A percentile compares a stretch with the other conserved stretches of the same genome.
Conservation (phyloP, 2,888 invertebrate genomes). For the Tetropium fuscum region DNA sequence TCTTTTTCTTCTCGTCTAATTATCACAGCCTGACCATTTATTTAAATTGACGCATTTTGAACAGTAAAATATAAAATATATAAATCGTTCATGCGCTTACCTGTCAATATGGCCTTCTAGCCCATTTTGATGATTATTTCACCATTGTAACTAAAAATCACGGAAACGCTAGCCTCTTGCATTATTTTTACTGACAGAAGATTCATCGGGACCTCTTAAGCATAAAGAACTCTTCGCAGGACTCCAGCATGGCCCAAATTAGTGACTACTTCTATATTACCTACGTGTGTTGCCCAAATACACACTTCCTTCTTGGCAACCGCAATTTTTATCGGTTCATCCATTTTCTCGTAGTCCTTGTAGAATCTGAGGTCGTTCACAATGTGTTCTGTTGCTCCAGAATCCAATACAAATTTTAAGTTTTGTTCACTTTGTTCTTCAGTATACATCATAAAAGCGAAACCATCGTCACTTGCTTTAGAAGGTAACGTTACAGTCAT, state of each 20-base stretch:
- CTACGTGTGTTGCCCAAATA: conserved; percentile 19
- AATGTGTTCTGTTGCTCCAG: conserved; percentile 10
- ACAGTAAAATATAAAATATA: conserved; percentile 17
- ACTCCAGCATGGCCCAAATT: conserved; percentile 26
- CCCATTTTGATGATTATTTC: conserved; percentile 39
- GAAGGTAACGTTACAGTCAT: conserved; percentile 2
- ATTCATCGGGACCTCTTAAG: conserved; percentile 3
- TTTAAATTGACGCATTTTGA: conserved; percentile 37
- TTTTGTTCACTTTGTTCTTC: neutral
- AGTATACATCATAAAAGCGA: conserved; percentile 7
- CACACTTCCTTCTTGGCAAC: conserved; percentile 5
- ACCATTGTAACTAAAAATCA: conserved; percentile 51
- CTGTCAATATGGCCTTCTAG: conserved; percentile 41
- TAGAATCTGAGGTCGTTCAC: neutral
- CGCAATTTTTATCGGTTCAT: conserved; percentile 22
- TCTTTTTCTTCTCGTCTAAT: conserved; percentile 17
- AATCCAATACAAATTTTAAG: conserved; percentile 7
- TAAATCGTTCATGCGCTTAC: conserved; percentile 47
- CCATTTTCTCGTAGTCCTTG: conserved; percentile 3
- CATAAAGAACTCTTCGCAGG: conserved; percentile 3
- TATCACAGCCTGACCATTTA: conserved; percentile 34
- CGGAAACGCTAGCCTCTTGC: conserved; percentile 46
- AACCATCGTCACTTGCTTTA: neutral
- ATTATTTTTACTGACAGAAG: conserved; percentile 30
- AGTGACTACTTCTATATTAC: conserved; percentile 2